A percentile compares a stretch with the other conserved stretches of the same genome.
Evolutionary conservation across 2,797 vertebrate species (phyloP).

Genomic region (Macroramphosus scolopax): DNA sequence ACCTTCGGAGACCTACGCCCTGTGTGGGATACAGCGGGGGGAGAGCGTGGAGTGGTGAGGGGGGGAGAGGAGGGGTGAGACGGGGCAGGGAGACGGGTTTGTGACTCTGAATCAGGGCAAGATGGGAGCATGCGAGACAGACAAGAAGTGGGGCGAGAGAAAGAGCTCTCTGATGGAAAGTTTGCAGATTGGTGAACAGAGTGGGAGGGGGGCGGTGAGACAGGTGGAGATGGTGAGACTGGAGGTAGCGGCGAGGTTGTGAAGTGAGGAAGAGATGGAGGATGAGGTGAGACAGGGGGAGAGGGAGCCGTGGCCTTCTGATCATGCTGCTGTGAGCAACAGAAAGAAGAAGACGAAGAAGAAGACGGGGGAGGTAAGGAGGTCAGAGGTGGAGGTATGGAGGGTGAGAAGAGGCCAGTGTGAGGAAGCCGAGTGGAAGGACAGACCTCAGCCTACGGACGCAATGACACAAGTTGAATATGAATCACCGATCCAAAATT

Average conservation of each 20-base stretch:
- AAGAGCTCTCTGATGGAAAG: conserved; percentile 11
- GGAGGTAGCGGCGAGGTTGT: conserved; percentile 43
- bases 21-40: conserved; percentile 73
- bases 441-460: conserved; percentile 54
- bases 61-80: conserved; percentile 38
- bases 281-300: conserved; percentile 36
- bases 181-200: too few relatives aligned
- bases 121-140: conserved; percentile 14
- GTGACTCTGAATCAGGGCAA: too few relatives aligned
- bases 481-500: conserved; percentile 6
- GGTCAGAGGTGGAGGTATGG: conserved; percentile 13
- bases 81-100: not conserved
- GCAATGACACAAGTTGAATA: conserved; percentile 49
- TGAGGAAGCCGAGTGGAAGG: conserved; percentile 48
- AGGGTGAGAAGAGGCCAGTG: conserved; percentile 27
- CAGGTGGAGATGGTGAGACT: conserved; percentile 24
- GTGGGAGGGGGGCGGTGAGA: conserved; percentile 31
- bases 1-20: conserved; percentile 80
- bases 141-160: conserved; percentile 19
- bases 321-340: conserved; percentile 22
- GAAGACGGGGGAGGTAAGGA: conserved; percentile 16
- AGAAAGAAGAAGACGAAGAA: not conserved
- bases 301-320: conserved; percentile 13
- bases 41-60: conserved; percentile 55
- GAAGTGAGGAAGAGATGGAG: conserved; percentile 55